A percentile compares a stretch with the other conserved stretches of the same genome.
These are phyloP conservation scores for Sinonovacula constricta DNA, from an alignment of 1,140 invertebrate genomes.

Conservation along the genomic window DNA sequence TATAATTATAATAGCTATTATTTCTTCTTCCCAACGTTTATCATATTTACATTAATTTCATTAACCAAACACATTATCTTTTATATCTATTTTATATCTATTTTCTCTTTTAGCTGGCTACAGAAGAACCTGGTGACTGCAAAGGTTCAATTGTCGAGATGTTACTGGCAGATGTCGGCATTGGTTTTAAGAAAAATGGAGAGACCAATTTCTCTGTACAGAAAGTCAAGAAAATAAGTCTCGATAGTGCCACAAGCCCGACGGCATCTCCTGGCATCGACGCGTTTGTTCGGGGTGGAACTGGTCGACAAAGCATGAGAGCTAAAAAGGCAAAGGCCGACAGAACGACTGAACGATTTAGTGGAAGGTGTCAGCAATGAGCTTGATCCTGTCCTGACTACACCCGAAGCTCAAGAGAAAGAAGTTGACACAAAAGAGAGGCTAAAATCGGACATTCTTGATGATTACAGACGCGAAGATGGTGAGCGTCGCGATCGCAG, in stretches of 20 bases:
- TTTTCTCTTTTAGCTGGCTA: too few relatives aligned
- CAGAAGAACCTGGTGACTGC: slow-evolving; percentile 38
- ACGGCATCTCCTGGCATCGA: slow-evolving; percentile 14
- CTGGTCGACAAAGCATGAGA: slow-evolving; percentile 63
- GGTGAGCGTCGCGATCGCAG: too few relatives aligned
- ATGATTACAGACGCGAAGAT: too few relatives aligned
- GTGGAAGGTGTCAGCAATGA: slow-evolving; percentile 28
- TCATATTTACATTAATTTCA: not conserved
- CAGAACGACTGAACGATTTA: slow-evolving; percentile 21
- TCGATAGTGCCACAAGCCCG: slow-evolving; percentile 44
- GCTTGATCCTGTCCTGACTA: slow-evolving; percentile 37
- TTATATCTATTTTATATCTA: too few relatives aligned
- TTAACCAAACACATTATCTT: not conserved
- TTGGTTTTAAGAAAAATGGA: slow-evolving; percentile 69
- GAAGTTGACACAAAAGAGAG: slow-evolving; percentile 44
- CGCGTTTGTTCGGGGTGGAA: slow-evolving; percentile 64
- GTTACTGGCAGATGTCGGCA: slow-evolving; percentile 72
- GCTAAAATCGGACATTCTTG: slow-evolving; percentile 53
- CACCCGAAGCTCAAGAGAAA: slow-evolving; percentile 45
- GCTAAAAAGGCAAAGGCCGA: slow-evolving; percentile 43
- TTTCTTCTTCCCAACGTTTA: too few relatives aligned
- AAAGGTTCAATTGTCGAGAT: slow-evolving; percentile 71
- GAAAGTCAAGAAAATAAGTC: slow-evolving; percentile 69
- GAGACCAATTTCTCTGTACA: slow-evolving; percentile 71
- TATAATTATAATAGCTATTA: too few relatives aligned